Evolutionary conservation across 2,113 vertebrate genomes (phyloP), one percentile per base, ranked within the genome.

Genomic region (Caranx melampygus): DNA sequence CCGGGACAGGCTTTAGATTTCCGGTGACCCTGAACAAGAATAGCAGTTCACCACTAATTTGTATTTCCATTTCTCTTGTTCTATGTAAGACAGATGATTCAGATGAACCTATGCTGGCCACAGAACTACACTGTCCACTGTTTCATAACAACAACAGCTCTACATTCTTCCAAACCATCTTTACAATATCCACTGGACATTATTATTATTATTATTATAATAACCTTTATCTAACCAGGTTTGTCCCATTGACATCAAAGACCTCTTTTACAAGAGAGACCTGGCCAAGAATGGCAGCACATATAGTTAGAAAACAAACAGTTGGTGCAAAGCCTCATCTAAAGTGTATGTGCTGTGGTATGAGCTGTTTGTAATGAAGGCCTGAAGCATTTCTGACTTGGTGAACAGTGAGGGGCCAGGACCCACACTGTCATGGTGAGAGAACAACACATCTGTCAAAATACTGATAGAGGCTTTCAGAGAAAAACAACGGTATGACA

Each of bases 371-470:
- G 35, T 20, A 14, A 45, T 35, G 33, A 78, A 40, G 72, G 71
- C 49, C 47, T 54, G 77, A 75, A 68, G 63, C 45, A 57, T 54
- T 58, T 12, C 62, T 72, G 76, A 20, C 44, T 8, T 31, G 2
- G 31, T 49, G 57, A 69, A 61, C 73, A 72, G 85, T 37, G 37
- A 72, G 83, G 57, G 83, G 63, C 20, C 59, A 1, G 26, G 18
- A 49, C 64, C 59, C 78, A 76, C 72, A 69, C 49, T 16, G 76
- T 69, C 81, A 44, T 20, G 66, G 72, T 58, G 60, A 57, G 77
- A 70, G 77, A 85, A 86, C 79, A 82, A 72, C 81, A 79, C 90
- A 88, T 90, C 91, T 92, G 89, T 92, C 75, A 85, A 87, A 92
- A 90, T 73, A 92, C 73, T 77, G 87, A 91, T 79, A 37, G 55